Conservation (phyloP, 2,797 vertebrate species). For the Florisuga fusca region DNA sequence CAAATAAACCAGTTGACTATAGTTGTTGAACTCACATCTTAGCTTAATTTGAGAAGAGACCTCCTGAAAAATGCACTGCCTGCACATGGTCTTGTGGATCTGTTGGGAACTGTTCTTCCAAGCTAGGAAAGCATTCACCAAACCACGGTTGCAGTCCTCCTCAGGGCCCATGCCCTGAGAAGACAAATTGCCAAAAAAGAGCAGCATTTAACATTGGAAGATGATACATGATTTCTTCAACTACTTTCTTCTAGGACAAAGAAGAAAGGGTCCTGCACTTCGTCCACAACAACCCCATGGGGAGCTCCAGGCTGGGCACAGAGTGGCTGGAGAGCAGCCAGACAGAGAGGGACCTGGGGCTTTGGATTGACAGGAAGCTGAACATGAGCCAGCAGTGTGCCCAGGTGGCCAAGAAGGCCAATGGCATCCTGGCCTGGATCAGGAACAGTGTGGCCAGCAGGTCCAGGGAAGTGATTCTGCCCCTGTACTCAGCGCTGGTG, state of each 20-base stretch:
- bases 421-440: too few species aligned
- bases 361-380: too few species aligned
- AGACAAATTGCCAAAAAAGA: background rate
- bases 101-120: background rate
- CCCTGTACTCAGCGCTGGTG: too few species aligned
- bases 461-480: too few species aligned
- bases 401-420: too few species aligned
- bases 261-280: too few species aligned
- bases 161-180: background rate
- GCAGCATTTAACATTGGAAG: background rate
- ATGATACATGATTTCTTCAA: background rate
- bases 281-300: too few species aligned
- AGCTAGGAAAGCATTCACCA: background rate
- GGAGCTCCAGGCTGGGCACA: too few species aligned
- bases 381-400: too few species aligned
- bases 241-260: background rate
- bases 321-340: too few species aligned
- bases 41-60: background rate
- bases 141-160: background rate
- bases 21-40: background rate
- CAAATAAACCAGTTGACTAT: background rate
- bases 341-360: too few species aligned
- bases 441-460: too few species aligned
- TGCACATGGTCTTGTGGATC: background rate
- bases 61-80: background rate